Conservation (phyloP, 1,140 invertebrate genomes). For the Cecropterus lyciades region DNA sequence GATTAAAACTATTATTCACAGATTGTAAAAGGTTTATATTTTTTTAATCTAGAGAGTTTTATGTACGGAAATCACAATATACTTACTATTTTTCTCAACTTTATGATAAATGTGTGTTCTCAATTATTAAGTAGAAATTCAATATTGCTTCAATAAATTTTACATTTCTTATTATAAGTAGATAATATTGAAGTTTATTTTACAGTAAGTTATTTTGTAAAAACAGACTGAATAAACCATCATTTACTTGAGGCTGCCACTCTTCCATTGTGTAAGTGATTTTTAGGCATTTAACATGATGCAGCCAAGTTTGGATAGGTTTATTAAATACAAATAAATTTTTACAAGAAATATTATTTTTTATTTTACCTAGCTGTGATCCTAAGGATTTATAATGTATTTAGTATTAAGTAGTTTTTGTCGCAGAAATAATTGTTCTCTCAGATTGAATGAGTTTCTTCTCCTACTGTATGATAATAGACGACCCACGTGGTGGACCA, state of each 20-base stretch:
- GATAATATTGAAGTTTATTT: constrained; percentile 6
- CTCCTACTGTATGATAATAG: too few species aligned
- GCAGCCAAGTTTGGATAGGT: constrained; percentile 12
- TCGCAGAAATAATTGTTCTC: too few species aligned
- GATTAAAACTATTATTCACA: constrained; percentile 12
- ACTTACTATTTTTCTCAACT: constrained; percentile 11
- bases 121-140: neutral
- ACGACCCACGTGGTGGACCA: too few species aligned
- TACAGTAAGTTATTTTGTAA: constrained; percentile 22
- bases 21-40: constrained; percentile 27
- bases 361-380: neutral
- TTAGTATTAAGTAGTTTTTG: too few species aligned
- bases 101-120: neutral
- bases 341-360: constrained; percentile 10
- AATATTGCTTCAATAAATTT: constrained; percentile 6
- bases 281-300: constrained; percentile 23
- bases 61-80: constrained; percentile 23
- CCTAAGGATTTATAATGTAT: too few species aligned
- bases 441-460: too few species aligned
- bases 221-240: constrained; percentile 20
- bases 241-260: constrained; percentile 13
- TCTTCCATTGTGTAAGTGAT: constrained; percentile 29
- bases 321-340: constrained; percentile 28
- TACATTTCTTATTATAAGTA: constrained; percentile 10
- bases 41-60: constrained; percentile 13